Evolutionary conservation across 2,797 vertebrate species (phyloP).

Genomic region (Pseudochromis fuscus): DNA sequence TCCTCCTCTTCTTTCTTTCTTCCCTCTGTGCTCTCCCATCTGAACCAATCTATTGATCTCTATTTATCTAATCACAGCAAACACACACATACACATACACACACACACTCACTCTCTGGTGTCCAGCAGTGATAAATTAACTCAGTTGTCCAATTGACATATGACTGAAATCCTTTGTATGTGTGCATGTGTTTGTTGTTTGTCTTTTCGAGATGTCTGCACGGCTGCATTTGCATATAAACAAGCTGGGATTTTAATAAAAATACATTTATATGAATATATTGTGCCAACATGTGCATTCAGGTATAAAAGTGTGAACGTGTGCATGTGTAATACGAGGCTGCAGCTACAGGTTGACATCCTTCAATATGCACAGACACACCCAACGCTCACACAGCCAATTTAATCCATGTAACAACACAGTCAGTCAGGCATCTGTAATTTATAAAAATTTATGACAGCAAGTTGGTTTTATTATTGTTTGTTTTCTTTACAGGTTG

Average conservation of each 20-base stretch:
- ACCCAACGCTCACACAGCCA: conserved; percentile 14
- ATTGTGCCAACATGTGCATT: conserved; percentile 5
- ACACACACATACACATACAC: conserved; percentile 6
- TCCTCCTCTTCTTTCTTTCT: not conserved
- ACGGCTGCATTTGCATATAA: conserved; percentile 49
- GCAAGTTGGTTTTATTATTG: no score
- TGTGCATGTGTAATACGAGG: conserved; percentile 29
- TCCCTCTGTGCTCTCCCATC: conserved; percentile 23
- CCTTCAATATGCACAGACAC: conserved; percentile 69
- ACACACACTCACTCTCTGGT: conserved; percentile 34
- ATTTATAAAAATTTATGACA: conserved; percentile 68
- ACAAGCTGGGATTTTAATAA: conserved; percentile 11
- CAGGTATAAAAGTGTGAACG: not conserved
- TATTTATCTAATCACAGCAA: conserved; percentile 67
- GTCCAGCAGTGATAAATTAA: conserved; percentile 77
- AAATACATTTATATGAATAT: conserved; percentile 11
- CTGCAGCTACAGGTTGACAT: conserved; percentile 38
- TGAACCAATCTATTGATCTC: conserved; percentile 64
- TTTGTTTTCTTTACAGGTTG: conserved; percentile 28
- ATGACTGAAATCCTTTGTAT: conserved; percentile 38
- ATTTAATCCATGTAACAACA: conserved; percentile 36
- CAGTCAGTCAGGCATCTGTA: conserved; percentile 48
- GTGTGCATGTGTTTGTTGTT: not conserved
- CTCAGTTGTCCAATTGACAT: conserved; percentile 70
- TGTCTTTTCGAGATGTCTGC: conserved; percentile 1